phyloP scores from a whole-genome alignment of 2,888 invertebrate species.

The Melieria omissa region DNA sequence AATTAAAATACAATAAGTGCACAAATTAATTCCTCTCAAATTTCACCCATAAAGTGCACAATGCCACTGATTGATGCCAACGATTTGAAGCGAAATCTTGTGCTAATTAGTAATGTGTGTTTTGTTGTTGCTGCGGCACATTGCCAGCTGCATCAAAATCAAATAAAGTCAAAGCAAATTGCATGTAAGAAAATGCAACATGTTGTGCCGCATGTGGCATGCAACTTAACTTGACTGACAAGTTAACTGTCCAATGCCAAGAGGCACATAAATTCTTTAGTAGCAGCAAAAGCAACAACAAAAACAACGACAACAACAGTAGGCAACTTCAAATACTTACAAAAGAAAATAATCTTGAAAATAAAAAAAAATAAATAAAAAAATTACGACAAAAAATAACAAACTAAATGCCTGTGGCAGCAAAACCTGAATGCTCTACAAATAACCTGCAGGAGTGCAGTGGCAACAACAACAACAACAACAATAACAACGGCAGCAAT shows the following conservation, averaged over 20 bases:
- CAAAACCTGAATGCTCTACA: constrained; percentile 19
- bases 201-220: background rate
- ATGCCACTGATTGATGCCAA: too few species aligned
- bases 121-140: too few species aligned
- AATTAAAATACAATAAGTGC: too few species aligned
- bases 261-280: background rate
- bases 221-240: constrained; percentile 21
- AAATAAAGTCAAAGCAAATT: too few species aligned
- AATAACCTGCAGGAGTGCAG: constrained; percentile 3
- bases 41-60: too few species aligned
- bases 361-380: background rate
- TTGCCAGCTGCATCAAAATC: too few species aligned
- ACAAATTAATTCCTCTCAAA: too few species aligned
- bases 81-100: too few species aligned
- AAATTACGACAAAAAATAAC: background rate
- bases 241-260: constrained; percentile 3
- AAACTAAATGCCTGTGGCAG: background rate
- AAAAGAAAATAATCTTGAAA: background rate
- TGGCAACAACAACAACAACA: background rate
- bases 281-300: background rate
- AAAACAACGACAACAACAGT: background rate
- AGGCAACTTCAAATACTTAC: too few species aligned
- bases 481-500: background rate
- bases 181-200: too few species aligned
- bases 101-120: too few species aligned